These are phyloP conservation scores for Catharus minimus DNA, from an alignment of 2,113 vertebrate species.

Conservation along the genomic window DNA sequence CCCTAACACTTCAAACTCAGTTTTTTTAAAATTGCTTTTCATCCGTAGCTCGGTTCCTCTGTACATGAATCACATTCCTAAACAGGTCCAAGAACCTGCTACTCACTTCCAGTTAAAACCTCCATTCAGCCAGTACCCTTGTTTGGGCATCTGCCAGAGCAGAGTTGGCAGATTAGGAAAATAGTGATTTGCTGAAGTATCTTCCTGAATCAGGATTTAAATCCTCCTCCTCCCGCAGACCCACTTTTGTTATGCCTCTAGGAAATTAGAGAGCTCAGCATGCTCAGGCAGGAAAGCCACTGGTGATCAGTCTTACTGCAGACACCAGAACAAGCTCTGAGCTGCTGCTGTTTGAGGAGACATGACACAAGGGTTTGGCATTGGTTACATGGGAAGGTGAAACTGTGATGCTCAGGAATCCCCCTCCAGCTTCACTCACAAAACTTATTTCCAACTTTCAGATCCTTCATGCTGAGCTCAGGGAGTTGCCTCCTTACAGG, in stretches of 20 bases:
- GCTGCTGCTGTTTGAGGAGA: not conserved
- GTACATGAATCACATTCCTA: not conserved
- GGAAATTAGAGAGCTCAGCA: not conserved
- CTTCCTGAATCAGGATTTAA: not conserved
- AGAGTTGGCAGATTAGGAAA: not conserved
- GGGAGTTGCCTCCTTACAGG: not conserved
- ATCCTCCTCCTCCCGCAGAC: not conserved
- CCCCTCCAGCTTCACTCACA: not conserved
- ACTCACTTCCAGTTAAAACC: not conserved
- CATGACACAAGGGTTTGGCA: accelerated
- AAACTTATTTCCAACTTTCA: not conserved
- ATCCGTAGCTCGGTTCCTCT: not conserved
- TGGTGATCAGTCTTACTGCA: not conserved
- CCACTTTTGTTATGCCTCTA: not conserved
- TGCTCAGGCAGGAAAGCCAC: not conserved
- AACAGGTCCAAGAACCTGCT: not conserved
- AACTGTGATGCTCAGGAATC: not conserved
- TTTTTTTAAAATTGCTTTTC: not conserved
- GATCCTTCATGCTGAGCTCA: not conserved
- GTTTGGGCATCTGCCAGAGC: not conserved
- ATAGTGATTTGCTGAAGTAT: not conserved
- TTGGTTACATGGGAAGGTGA: not conserved
- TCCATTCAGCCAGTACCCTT: not conserved
- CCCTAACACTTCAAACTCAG: not conserved
- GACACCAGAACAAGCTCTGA: not conserved